phyloP scores from a whole-genome alignment of 2,888 invertebrate species.

The Sinohyriopsis cumingii region DNA sequence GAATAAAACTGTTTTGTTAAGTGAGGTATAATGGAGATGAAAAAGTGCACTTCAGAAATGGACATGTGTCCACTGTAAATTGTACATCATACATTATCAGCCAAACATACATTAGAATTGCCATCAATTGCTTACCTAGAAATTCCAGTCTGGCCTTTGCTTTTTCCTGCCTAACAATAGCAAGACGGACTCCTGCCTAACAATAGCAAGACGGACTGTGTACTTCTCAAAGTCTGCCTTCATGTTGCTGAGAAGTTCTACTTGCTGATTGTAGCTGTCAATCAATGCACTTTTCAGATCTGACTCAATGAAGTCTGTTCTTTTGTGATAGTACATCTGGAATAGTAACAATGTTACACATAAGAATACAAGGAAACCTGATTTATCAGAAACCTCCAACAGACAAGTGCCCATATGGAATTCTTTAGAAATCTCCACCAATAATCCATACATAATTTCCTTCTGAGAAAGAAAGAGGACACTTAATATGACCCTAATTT shows the following conservation, averaged over 20 bases:
- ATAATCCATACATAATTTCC: no score
- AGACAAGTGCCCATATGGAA: no score
- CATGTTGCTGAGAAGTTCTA: constrained; percentile 76
- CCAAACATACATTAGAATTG: background rate
- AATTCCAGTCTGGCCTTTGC: constrained; percentile 52
- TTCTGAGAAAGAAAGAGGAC: no score
- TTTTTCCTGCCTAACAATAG: constrained; percentile 68
- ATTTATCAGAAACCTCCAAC: no score
- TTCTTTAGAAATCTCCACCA: no score
- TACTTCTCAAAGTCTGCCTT: constrained; percentile 73
- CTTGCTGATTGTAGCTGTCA: constrained; percentile 73
- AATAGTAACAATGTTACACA: background rate
- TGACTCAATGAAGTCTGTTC: constrained; percentile 75
- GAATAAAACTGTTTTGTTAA: no score
- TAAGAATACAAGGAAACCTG: no score
- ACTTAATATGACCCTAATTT: no score
- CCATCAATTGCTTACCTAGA: constrained; percentile 40
- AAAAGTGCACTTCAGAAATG: no score
- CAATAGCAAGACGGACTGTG: constrained; percentile 75
- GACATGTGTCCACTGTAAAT: no score
- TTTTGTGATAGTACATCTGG: constrained; percentile 73
- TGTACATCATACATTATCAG: no score
- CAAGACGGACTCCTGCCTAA: constrained; percentile 74
- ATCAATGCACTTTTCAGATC: constrained; percentile 73
- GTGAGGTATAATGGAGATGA: no score